Base-by-base conservation (phyloP, 2,888 invertebrate species). In the Ectemnius lituratus region DNA sequence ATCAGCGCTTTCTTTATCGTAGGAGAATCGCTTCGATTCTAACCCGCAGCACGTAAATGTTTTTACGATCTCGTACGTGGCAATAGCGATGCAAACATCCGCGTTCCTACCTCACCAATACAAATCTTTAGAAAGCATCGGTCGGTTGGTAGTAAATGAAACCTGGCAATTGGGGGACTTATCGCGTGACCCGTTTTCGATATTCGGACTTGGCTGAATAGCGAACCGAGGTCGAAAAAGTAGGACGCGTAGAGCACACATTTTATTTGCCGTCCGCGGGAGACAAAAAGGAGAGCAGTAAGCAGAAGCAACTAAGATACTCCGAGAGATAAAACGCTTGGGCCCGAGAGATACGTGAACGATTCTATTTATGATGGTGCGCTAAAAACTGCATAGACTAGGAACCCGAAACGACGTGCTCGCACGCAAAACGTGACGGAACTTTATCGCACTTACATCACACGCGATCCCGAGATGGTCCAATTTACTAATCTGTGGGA, bases 391-490 rank as follows among this genome's bases (percentile, higher is more conserved):
- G 52, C 20, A 59, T 16, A 59, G 69, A 63, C 46, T 11, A 6
- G 37, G 37, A 63, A 68, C 37, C 28, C n/a, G 58, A 14, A 14
- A 18, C 23, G 13, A 52, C 16, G n/a, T 16, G 14, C 28, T 28
- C 11, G 28, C 49, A 18, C 47, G 46, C n/a, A 18, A n/a, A 28
- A 13, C 61, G n/a, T 28, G 14, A 49, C 68, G 62, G 70, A 60
- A 75, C 60, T 49, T 64, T 16, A 52, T 52, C 14, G 52, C 52
- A 16, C 52, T 52, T 52, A 52, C 16, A 52, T 37, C 37, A 52
- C 52, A 52, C 52, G 52, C 57, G 49, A 71, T 66, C 45, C 16
- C 63, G 16, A 77, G 66, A 63, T 76, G 72, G 60, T 14, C 52
- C 46, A 45, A 63, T 16, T 61, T 37, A 68, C 45, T 70, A 64